These are phyloP conservation scores for Lophura nycthemera DNA, from an alignment of 2,113 vertebrate genomes.

Conservation along the genomic window DNA sequence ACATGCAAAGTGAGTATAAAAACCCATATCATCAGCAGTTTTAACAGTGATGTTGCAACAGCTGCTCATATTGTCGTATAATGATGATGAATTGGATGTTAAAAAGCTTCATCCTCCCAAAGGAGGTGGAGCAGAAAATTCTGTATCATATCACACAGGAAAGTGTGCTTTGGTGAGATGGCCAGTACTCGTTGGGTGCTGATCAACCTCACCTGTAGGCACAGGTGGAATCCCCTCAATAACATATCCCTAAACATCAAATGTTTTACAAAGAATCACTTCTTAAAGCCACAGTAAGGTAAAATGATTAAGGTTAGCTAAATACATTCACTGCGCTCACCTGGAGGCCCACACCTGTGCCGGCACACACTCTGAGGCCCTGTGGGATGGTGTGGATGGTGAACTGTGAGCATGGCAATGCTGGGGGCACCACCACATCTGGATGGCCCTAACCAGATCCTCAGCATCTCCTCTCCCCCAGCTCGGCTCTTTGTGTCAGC, in stretches of 20 bases:
- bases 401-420: fast-evolving
- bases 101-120: slow-evolving; percentile 64
- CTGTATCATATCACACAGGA: background rate
- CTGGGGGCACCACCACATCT: background rate
- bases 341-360: fast-evolving
- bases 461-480: background rate
- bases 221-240: background rate
- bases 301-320: background rate
- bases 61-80: slow-evolving; percentile 81
- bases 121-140: background rate
- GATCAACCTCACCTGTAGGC: background rate
- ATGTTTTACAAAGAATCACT: background rate
- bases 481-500: fast-evolving
- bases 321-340: fast-evolving
- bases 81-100: slow-evolving; percentile 82
- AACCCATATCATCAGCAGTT: slow-evolving; percentile 84
- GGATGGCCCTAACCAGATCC: fast-evolving
- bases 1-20: slow-evolving; percentile 81
- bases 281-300: background rate
- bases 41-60: slow-evolving; percentile 84
- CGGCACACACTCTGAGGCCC: fast-evolving
- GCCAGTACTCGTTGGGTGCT: background rate
- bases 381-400: fast-evolving
- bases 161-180: background rate
- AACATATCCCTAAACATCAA: background rate